phyloP scores from a whole-genome alignment of 2,797 vertebrate genomes.

The Acanthornis magna region DNA sequence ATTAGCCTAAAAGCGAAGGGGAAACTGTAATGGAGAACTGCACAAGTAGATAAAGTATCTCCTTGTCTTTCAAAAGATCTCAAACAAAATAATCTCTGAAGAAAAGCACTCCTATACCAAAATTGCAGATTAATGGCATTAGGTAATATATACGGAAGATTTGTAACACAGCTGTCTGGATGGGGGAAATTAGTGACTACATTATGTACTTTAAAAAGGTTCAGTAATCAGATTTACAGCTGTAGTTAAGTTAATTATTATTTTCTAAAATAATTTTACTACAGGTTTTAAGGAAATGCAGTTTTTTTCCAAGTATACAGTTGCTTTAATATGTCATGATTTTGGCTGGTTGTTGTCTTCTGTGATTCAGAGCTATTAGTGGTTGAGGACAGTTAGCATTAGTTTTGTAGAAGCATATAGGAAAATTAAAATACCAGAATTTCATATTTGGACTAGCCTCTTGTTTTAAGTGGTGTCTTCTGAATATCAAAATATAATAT shows the following conservation, averaged over 20 bases:
- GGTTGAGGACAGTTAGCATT: neutral
- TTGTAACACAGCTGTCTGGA: neutral
- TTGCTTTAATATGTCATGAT: neutral
- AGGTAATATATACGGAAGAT: neutral
- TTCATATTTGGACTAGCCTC: neutral
- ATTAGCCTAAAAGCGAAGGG: neutral
- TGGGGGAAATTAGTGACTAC: neutral
- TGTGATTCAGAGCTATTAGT: neutral
- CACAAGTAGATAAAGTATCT: neutral
- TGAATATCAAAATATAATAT: neutral
- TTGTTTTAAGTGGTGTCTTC: neutral
- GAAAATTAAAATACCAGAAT: neutral
- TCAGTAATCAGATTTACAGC: neutral
- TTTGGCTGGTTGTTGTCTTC: neutral
- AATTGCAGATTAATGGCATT: neutral
- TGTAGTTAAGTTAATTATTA: neutral
- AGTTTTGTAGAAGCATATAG: neutral
- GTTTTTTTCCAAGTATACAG: neutral
- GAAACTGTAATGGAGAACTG: neutral
- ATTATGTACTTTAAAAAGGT: neutral
- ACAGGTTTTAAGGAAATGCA: neutral
- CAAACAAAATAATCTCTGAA: neutral
- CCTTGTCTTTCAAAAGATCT: neutral
- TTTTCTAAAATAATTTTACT: neutral
- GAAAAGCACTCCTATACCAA: neutral